Percentiles rank a stretch among this genome's conserved stretches.
These are phyloP conservation scores for Spatulosminthurus flaviceps DNA, from an alignment of 2,888 invertebrate genomes.

Conservation along the genomic window DNA sequence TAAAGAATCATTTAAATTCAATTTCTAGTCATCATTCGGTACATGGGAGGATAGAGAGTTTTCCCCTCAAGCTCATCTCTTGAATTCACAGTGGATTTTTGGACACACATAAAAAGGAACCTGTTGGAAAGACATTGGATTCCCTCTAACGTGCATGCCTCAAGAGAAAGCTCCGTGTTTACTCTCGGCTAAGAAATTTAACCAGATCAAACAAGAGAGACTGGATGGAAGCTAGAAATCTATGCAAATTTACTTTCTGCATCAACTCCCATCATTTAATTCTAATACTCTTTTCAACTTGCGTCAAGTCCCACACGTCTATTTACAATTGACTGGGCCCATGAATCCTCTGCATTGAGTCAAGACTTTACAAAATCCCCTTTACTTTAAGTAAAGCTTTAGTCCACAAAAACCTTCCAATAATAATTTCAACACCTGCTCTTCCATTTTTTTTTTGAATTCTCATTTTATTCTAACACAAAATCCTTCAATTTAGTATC, in stretches of 20 bases:
- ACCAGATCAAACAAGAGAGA: not conserved
- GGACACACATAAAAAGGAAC: not conserved
- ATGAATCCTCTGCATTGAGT: too few species aligned
- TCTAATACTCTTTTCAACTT: not conserved
- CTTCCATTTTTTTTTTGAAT: too few species aligned
- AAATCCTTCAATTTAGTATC: too few species aligned
- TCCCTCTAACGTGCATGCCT: not conserved
- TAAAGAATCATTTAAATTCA: too few species aligned
- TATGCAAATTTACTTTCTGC: constrained; percentile 1
- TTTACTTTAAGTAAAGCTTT: too few species aligned
- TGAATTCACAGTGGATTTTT: constrained; percentile 13
- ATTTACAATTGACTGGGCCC: too few species aligned
- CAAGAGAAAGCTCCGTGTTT: not conserved
- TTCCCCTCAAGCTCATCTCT: not conserved
- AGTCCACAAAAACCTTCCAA: too few species aligned
- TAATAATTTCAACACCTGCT: too few species aligned
- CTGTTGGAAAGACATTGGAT: not conserved
- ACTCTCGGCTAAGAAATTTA: not conserved
- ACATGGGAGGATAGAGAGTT: not conserved
- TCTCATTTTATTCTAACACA: too few species aligned
- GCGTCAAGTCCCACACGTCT: not conserved
- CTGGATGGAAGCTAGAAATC: constrained; percentile 8
- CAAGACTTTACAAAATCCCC: too few species aligned
- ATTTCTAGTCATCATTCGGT: too few species aligned
- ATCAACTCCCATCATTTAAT: constrained; percentile 14